Percentiles rank a stretch among this genome's conserved stretches.
Conservation (phyloP, 2,888 invertebrate genomes). For the Pammene aurita region DNA sequence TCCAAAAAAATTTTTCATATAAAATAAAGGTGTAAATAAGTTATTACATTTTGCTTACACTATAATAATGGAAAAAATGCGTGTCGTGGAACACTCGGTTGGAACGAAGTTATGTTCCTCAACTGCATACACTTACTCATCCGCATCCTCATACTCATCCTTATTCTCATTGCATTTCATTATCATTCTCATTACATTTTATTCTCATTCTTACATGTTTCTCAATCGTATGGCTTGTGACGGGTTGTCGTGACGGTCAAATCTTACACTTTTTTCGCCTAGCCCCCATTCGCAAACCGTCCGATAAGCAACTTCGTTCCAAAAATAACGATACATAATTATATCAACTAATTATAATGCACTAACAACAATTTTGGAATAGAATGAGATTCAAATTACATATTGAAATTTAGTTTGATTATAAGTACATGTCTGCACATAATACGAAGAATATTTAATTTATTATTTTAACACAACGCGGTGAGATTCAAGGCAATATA, state of each 20-base stretch:
- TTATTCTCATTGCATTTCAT: no score
- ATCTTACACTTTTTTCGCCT: no score
- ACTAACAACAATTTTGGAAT: constrained; percentile 41
- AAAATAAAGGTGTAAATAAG: background rate
- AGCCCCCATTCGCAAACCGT: no score
- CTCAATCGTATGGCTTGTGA: no score
- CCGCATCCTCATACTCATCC: no score
- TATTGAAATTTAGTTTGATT: constrained; percentile 32
- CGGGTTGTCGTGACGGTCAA: no score
- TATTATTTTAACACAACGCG: constrained; percentile 33
- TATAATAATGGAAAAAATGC: constrained; percentile 5
- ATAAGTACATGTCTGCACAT: constrained; percentile 40
- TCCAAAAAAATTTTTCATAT: background rate
- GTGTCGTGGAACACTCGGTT: no score
- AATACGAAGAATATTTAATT: background rate
- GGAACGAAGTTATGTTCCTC: no score
- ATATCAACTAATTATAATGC: constrained; percentile 32
- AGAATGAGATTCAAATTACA: constrained; percentile 35
- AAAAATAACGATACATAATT: constrained; percentile 11
- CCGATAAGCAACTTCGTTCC: no score
- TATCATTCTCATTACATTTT: no score
- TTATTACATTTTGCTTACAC: constrained; percentile 29
- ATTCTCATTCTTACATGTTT: no score
- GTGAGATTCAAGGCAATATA: constrained; percentile 34
- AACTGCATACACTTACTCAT: no score